Evolutionary conservation across 2,113 vertebrate species (phyloP).

Genomic region (Erythrolamprus reginae): DNA sequence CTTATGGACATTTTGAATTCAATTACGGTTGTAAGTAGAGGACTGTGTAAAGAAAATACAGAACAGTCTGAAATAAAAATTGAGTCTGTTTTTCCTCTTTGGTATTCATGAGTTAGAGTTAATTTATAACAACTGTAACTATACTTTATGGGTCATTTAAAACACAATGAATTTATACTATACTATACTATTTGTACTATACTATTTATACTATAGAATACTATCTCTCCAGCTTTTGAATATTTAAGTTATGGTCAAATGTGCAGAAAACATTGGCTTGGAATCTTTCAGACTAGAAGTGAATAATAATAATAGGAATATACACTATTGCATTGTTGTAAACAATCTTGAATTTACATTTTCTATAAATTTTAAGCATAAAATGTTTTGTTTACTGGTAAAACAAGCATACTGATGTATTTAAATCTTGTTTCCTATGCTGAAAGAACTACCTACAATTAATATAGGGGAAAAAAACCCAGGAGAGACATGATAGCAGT

Average conservation of each 20-base stretch:
- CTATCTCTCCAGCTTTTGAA: not conserved
- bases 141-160: not conserved
- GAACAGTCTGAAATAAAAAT: slow-evolving; percentile 20
- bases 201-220: not conserved
- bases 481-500: not conserved
- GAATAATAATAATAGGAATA: not conserved
- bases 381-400: not conserved
- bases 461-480: no score
- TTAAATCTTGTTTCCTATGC: not conserved
- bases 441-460: not conserved
- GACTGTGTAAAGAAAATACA: slow-evolving; percentile 5
- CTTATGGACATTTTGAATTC: not conserved
- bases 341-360: not conserved
- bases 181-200: not conserved
- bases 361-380: not conserved
- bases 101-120: not conserved
- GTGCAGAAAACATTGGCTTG: not conserved
- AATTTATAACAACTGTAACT: not conserved
- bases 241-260: not conserved
- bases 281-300: not conserved
- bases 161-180: not conserved
- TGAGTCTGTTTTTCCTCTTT: slow-evolving; percentile 12
- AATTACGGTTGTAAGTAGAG: not conserved
- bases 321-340: not conserved
- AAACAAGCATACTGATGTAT: not conserved